These are phyloP conservation scores for Rattus rattus DNA, from an alignment of 2,113 vertebrate genomes.

Conservation along the genomic window DNA sequence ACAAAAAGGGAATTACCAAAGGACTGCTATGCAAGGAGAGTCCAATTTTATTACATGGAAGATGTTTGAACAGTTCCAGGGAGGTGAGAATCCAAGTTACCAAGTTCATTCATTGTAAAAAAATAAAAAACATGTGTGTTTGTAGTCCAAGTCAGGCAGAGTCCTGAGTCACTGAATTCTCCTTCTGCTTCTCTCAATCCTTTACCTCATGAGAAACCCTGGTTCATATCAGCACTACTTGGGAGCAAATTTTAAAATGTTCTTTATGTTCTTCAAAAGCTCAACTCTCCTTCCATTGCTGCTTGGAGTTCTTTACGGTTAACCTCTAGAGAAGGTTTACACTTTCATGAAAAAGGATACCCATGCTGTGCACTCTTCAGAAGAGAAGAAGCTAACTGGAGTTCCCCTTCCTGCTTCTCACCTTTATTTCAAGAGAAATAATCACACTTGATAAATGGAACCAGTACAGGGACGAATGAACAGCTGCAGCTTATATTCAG, in stretches of 20 bases:
- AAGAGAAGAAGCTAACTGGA: background rate
- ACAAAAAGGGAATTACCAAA: background rate
- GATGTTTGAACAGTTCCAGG: background rate
- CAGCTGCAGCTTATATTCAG: background rate
- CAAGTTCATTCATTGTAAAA: too few relatives aligned
- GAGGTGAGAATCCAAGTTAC: background rate
- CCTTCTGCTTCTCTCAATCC: background rate
- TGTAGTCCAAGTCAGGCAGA: background rate
- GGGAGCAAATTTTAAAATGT: background rate
- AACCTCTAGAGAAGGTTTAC: background rate
- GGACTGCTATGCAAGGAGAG: background rate
- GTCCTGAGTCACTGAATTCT: background rate
- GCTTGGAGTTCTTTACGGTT: background rate
- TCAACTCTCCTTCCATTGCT: background rate
- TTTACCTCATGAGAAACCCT: background rate
- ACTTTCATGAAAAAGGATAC: background rate
- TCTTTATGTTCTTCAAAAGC: background rate
- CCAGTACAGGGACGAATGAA: background rate
- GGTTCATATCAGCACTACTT: background rate
- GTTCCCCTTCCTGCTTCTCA: background rate
- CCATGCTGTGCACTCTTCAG: background rate
- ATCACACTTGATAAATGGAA: background rate
- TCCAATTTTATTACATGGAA: background rate
- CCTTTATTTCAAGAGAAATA: background rate
- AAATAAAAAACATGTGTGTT: background rate